Conservation (phyloP, 2,888 invertebrate genomes). For the Spilosoma lubricipeda region DNA sequence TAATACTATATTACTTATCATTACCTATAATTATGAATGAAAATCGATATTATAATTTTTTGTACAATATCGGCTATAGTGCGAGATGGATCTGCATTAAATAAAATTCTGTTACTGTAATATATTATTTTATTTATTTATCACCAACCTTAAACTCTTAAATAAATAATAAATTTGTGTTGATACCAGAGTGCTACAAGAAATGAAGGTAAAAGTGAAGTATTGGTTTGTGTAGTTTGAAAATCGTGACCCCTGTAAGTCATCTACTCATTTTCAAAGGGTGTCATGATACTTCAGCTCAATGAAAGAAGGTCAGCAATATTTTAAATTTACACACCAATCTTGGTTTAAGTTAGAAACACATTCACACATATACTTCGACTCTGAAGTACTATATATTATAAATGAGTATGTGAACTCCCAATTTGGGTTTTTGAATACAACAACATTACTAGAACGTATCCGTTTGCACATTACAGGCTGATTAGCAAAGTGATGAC, state of each 20-base stretch:
- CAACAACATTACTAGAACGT: neutral
- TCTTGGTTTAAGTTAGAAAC: neutral
- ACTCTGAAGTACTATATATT: neutral
- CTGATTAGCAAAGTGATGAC: neutral
- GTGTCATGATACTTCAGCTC: neutral
- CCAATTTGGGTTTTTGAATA: neutral
- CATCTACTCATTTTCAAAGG: neutral
- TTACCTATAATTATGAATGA: slow-evolving; percentile 72
- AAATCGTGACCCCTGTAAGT: neutral
- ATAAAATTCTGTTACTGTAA: slow-evolving; percentile 86
- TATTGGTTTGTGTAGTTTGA: neutral
- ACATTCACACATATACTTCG: neutral
- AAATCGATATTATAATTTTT: slow-evolving; percentile 82
- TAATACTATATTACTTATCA: slow-evolving; percentile 80
- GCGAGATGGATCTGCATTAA: slow-evolving; percentile 84
- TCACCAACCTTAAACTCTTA: neutral
- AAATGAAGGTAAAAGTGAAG: neutral
- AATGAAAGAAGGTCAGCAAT: neutral
- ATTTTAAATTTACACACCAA: neutral
- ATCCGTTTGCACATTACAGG: neutral
- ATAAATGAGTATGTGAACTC: neutral
- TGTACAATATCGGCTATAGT: slow-evolving; percentile 86
- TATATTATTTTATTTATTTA: slow-evolving; percentile 60
- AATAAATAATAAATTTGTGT: neutral
- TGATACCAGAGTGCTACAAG: neutral